A percentile compares a stretch with the other conserved stretches of the same genome.
Conservation (phyloP, 2,888 invertebrate genomes). For the Endotricha flammealis region DNA sequence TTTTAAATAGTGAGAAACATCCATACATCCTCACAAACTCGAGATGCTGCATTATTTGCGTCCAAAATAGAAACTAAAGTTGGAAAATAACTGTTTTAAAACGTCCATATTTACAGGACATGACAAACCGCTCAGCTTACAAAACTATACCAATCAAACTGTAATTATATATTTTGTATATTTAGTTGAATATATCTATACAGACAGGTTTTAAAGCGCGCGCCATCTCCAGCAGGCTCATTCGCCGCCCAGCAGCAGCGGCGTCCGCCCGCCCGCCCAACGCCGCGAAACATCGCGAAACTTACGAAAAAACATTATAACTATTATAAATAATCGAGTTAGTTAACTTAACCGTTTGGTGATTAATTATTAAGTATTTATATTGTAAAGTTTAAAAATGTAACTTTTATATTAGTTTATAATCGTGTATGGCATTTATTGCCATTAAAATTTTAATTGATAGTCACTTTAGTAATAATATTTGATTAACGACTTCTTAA, state of each 20-base stretch:
- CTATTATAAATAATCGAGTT: neutral
- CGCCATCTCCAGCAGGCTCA: constrained; percentile 31
- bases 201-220: constrained; percentile 33
- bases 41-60: too few species aligned
- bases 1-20: too few species aligned
- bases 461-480: too few species aligned
- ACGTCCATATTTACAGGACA: constrained; percentile 1
- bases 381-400: neutral
- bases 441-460: too few species aligned
- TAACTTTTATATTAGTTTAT: neutral
- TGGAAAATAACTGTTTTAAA: neutral
- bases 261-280: constrained; percentile 50
- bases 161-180: neutral
- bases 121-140: too few species aligned
- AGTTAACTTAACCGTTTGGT: neutral
- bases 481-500: too few species aligned
- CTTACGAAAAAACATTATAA: constrained; percentile 1
- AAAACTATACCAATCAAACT: too few species aligned
- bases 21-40: too few species aligned
- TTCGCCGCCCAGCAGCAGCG: constrained; percentile 49
- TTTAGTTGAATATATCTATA: neutral
- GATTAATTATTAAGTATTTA: neutral
- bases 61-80: too few species aligned
- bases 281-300: constrained; percentile 13
- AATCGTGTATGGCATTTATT: neutral